Percentiles rank a stretch among this genome's conserved stretches.
Evolutionary conservation across 2,888 invertebrate species (phyloP).

Genomic region (Cephonodes hylas): DNA sequence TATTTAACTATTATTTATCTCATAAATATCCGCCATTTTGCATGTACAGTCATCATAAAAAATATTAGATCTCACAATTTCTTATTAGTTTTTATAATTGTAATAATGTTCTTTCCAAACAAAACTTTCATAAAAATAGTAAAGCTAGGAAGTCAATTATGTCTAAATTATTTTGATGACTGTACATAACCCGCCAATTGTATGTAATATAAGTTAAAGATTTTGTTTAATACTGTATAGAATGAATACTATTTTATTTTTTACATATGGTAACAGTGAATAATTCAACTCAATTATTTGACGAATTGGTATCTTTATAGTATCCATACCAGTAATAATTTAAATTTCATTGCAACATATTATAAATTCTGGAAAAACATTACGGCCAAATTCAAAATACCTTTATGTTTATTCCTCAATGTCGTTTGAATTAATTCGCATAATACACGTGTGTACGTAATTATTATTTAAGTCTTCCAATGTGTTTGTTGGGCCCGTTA

Average conservation of each 20-base stretch:
- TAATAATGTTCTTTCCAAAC: no score
- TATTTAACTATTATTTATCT: background rate
- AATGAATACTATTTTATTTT: background rate
- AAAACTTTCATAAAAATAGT: no score
- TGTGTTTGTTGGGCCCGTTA: background rate
- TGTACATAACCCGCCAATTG: conserved; percentile 1
- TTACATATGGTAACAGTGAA: no score
- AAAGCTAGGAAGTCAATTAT: background rate
- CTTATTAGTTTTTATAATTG: no score
- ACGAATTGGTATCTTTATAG: no score
- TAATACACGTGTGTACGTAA: conserved; percentile 1
- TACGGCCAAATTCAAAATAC: background rate
- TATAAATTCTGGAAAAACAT: background rate
- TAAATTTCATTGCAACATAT: no score
- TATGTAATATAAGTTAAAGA: background rate
- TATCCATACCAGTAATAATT: no score
- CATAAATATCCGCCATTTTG: background rate
- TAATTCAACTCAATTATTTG: no score
- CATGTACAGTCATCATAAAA: background rate
- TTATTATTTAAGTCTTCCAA: conserved; percentile 7
- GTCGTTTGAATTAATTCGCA: background rate
- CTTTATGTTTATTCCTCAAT: background rate
- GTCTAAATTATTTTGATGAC: background rate
- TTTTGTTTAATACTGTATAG: background rate
- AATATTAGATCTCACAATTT: no score